phyloP scores from a whole-genome alignment of 2,888 invertebrate species.

The Apomyelois bistriatella region DNA sequence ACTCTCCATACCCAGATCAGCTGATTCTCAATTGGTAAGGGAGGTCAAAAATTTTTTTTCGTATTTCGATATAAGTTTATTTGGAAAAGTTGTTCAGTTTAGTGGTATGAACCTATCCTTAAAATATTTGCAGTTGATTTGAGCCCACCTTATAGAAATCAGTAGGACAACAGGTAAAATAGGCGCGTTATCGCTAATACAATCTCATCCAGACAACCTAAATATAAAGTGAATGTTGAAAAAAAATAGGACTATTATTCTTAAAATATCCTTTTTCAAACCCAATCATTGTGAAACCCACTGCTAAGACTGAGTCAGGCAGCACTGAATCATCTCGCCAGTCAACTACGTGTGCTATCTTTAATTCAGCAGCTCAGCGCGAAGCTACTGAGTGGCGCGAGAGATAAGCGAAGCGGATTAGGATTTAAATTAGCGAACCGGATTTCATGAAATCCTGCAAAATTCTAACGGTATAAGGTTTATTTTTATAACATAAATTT shows the following conservation, averaged over 20 bases:
- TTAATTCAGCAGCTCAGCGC: constrained; percentile 56
- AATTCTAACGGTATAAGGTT: background rate
- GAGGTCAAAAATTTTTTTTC: too few relatives aligned
- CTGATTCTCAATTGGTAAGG: too few relatives aligned
- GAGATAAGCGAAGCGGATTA: constrained; percentile 15
- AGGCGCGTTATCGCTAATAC: too few relatives aligned
- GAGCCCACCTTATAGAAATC: too few relatives aligned
- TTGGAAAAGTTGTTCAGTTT: too few relatives aligned
- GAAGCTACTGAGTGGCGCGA: constrained; percentile 17
- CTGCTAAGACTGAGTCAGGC: constrained; percentile 4
- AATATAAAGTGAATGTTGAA: too few relatives aligned
- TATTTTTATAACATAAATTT: background rate
- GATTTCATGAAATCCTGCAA: background rate
- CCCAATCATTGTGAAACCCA: background rate
- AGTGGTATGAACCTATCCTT: too few relatives aligned
- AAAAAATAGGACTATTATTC: background rate
- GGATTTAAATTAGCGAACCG: background rate
- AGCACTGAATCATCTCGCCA: constrained; percentile 36
- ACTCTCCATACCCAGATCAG: too few relatives aligned
- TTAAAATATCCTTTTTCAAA: background rate
- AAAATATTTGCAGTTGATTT: too few relatives aligned
- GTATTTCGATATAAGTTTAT: too few relatives aligned
- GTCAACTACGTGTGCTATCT: constrained; percentile 52
- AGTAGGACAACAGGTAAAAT: too few relatives aligned
- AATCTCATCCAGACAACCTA: too few relatives aligned